Base-by-base conservation (phyloP, 37 sponge, comb jelly and placozoan genomes). In the Halichondria panicea region DNA sequence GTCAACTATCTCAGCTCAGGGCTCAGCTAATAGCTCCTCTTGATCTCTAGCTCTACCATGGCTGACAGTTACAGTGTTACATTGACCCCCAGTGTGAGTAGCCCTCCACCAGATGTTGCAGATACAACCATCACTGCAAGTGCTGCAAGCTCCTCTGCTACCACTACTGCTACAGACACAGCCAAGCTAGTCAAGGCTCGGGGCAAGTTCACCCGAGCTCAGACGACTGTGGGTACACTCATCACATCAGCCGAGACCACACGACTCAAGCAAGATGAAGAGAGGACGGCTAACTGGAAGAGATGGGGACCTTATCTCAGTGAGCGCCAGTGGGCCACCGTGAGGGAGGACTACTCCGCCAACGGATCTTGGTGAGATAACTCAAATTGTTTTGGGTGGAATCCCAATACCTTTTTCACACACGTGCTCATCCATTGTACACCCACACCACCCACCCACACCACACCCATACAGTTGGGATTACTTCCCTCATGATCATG, bases 301-400 rank as follows among this genome's bases (percentile, higher is more conserved):
- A 60, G 97, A 42, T 96, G 97, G 97, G 97, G 97, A 4, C 97
- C 97, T 0, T 96, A 93, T 77, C 63, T 96, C 28, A 84, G 86
- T 48, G 97, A 96, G 89, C 84, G 97, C 32, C 97, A 96, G 87
- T 96, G 97, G 97, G 80, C 88, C 13, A 96, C 97, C 9, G 97
- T 96, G 15, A 62, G 97, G 46, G 97, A 96, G 55, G 97, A 96
- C 81, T 96, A 96, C 82, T 96, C 97, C 3, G 25, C 86, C 13
- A 89, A 87, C 63, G 97, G 97, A 24, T 62, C 69, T 33, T 96
- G 97, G 95, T 94, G 44, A 45, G 88, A 36, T 53, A 31, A n/a
- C 27, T 59, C 21, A 24, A 24, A 59, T 24, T 59, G 22, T 59
- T 59, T 24, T 59, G 11, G 27, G 7, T n/a, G n/a, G n/a, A 15